Base-by-base conservation (phyloP, 2,888 invertebrate genomes). In the Laothoe populi region DNA sequence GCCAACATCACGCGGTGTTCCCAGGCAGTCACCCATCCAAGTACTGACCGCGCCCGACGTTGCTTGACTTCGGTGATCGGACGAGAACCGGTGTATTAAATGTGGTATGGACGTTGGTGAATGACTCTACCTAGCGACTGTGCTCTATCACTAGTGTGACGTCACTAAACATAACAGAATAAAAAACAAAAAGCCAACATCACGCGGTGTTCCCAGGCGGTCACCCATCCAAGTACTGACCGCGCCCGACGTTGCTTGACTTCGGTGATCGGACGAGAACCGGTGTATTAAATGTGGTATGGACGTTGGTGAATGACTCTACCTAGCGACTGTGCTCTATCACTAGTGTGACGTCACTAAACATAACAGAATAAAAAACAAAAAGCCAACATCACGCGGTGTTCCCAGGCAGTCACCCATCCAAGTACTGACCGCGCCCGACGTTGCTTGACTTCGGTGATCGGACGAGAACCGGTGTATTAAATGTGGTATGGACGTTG, bases 261-360 rank as follows among this genome's bases (percentile, higher is more conserved):
- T 88, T 88, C 89, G 87, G 88, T 90, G 89, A 88, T 90, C 89
- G 87, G 88, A 89, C 87, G 88, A 89, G 88, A 89, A 87, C 87
- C 88, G 84, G 86, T 85, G 86, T 83, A 16, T 58, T 58, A 38
- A 62, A 62, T 58, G 57, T 62, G 58, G 62, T 62, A 62, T 62
- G 62, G 62, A 57, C 62, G 57, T 62, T 62, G 62, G 59, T 35
- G 40, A 42, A 2, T 5, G 1, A 4, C 31, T 8, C 8, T 1
- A 5, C 31, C 0, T 5, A 31, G 2, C 7, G 7, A 31, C 31
- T 31, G 31, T 31, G 5, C 31, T 31, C 7, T 31, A 31, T 31
- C 31, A 31, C 31, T 2, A 26, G 2, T 4, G 26, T 26, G 5
- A 5, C 5, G 26, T n/a, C 26, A 26, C 5, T 26, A 26, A 4